Conservation (phyloP, 2,888 invertebrate species). For the Rhagium mordax region DNA sequence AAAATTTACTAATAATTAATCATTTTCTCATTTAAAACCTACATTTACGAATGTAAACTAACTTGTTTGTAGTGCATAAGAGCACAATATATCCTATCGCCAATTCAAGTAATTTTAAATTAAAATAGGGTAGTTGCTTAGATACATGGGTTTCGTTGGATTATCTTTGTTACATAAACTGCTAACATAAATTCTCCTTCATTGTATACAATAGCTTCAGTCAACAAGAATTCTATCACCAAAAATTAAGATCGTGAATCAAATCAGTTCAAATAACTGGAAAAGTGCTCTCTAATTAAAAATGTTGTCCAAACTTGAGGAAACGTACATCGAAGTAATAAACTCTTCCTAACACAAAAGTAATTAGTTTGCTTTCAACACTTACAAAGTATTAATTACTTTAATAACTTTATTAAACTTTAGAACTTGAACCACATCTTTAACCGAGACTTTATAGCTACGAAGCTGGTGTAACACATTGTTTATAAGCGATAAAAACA, state of each 20-base stretch:
- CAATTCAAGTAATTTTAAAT: no score
- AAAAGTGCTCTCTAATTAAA: conserved; percentile 25
- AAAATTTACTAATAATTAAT: no score
- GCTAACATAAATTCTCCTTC: background rate
- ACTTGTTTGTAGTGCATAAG: no score
- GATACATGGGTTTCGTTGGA: no score
- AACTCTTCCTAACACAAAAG: conserved; percentile 35
- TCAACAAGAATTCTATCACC: background rate
- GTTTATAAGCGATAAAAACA: conserved; percentile 4
- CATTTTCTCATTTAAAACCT: no score
- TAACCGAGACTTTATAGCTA: background rate
- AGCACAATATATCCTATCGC: no score
- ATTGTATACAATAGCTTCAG: background rate
- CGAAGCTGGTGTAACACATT: conserved; percentile 3
- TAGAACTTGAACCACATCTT: background rate
- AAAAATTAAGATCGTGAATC: background rate
- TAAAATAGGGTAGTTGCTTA: no score
- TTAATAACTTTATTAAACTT: conserved; percentile 46
- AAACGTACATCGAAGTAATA: conserved; percentile 33
- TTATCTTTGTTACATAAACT: background rate
- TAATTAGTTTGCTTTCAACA: conserved; percentile 42
- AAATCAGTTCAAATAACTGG: background rate
- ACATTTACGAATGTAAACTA: no score
- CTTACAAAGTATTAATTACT: conserved; percentile 45
- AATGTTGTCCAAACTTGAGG: conserved; percentile 29